Base-by-base conservation (phyloP, 2,797 vertebrate species). In the Ispidina lecontei region DNA sequence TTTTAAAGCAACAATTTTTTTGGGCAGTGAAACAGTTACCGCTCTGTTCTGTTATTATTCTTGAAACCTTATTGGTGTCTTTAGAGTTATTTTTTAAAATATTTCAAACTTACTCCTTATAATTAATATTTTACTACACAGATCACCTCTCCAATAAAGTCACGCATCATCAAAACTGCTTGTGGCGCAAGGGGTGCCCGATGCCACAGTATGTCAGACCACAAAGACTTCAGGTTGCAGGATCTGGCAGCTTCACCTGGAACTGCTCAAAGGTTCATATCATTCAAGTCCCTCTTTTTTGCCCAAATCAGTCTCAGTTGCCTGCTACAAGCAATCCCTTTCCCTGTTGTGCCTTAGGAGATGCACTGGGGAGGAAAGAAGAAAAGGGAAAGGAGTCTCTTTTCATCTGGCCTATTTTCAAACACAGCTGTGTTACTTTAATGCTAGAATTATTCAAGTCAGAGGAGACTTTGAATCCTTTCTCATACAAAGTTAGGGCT, bases 361-460 rank as follows among this genome's bases (percentile, higher is more conserved):
- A 47, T 3, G 3, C 54, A 54, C 0, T 12, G 6, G n/a, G 20
- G 41, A 69, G 19, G 29, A 73, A 82, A 47, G 43, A 65, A 77
- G 43, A 63, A 74, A 72, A 9, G 3, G 71, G 8, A n/a, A 65
- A n/a, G 41, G 5, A 1, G 0, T 39, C 20, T 56, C 39, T 84
- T 10, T 77, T 72, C 52, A 76, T 35, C 43, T 31, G 31, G 10
- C 16, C 41, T 64, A 20, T 83, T 94, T 92, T 94, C 79, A 85
- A 85, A 88, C 54, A 83, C 19, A 83, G 60, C 35, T 63, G 18
- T 19, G 10, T 35, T 69, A 67, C 64, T 70, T 89, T 90, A 28
- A 74, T 33, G 14, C 28, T 64, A 41, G 29, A 74, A 88, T 77
- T 71, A 80, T 44, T 93, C 23, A 60, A 87, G 49, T 83, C 79